Base-by-base conservation (phyloP, 2,797 vertebrate genomes). In the Poeciliopsis gracilis region DNA sequence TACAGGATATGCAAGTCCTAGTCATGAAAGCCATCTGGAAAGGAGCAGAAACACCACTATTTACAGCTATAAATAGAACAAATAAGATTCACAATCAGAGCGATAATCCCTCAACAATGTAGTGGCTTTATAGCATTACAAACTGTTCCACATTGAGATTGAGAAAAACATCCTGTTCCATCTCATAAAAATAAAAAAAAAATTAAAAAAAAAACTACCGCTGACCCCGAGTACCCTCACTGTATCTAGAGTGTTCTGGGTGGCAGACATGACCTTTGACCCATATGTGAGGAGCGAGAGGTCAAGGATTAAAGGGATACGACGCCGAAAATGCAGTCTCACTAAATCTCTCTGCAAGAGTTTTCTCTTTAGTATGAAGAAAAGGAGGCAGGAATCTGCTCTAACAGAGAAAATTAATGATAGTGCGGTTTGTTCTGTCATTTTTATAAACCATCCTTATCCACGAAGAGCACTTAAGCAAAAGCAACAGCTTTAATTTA, bases 11-110 rank as follows among this genome's bases (percentile, higher is more conserved):
- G 84, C 78, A 63, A 87, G 84, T 83, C 86, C 86, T 79, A 75
- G 86, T 80, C 82, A 87, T 88, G 79, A 78, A 83, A 89, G 85
- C 87, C 92, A 94, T 95, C 93, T 95, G 94, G 93, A 91, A 94
- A 88, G 78, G 67, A 89, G 87, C 76, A 92, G 87, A 90, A 93
- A 93, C 83, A 78, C 87, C 81, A 92, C 91, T 86, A 93, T 92
- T 90, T 85, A 80, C 55, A 75, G 80, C 93, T 91, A 92, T 88
- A 93, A 93, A 93, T 93, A 94, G 87, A 93, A 91, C 86, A 88
- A 83, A 91, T 90, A 91, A 84, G 83, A 80, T 72, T 75, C 75
- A 77, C 81, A 85, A 61, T 84, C 82, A 77, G 43, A 79, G 85
- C 81, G 88, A 86, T 94, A 91, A 94, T 92, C 87, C 89, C 80